Evolutionary conservation across 2,113 vertebrate species (phyloP).

Genomic region (Orientallactaga bullata): DNA sequence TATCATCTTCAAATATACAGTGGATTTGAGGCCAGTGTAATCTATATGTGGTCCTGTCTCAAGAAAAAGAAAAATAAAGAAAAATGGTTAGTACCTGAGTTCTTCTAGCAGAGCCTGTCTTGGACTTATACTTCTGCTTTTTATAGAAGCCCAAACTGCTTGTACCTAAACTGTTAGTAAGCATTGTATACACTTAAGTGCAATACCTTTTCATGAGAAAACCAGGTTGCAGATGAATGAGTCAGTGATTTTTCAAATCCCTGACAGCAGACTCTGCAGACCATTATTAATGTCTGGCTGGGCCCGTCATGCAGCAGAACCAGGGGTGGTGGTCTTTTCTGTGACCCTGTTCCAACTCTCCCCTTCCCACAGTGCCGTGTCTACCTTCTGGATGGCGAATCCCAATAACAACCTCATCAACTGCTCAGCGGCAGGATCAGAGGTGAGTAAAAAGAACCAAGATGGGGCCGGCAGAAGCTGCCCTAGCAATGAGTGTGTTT

Average conservation of each 20-base stretch:
- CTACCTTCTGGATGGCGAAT: conserved; percentile 99
- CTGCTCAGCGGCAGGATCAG: conserved; percentile 96
- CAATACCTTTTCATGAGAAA: accelerated
- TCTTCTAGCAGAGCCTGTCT: no score
- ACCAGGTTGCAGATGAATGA: not conserved
- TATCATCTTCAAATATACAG: no score
- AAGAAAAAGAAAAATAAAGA: no score
- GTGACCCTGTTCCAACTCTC: not conserved
- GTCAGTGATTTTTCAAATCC: not conserved
- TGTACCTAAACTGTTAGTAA: not conserved
- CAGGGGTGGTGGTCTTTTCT: accelerated
- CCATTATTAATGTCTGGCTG: accelerated
- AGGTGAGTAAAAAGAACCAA: conserved; percentile 88
- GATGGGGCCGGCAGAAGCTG: accelerated
- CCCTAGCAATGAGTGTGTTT: not conserved
- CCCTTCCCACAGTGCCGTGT: conserved; percentile 91
- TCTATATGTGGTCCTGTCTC: no score
- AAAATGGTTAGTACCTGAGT: no score
- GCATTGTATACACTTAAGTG: not conserved
- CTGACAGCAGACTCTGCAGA: not conserved
- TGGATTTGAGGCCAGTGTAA: no score
- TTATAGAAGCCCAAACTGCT: no score
- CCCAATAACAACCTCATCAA: conserved; percentile 98
- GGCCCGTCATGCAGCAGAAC: accelerated
- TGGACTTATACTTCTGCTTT: not conserved